Conservation (phyloP, 2,888 invertebrate genomes). For the Eilema depressum region DNA sequence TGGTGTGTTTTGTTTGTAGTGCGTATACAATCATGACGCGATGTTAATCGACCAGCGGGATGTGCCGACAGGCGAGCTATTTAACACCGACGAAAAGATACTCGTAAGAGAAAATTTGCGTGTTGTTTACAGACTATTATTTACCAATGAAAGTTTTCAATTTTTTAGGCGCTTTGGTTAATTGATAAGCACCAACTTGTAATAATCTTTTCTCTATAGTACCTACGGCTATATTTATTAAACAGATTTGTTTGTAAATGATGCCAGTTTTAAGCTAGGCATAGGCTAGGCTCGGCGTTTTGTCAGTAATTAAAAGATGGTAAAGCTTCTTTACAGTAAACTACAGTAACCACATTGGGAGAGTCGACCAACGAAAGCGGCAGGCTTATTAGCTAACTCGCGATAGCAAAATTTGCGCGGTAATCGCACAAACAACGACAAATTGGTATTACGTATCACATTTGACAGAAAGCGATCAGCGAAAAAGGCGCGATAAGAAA, state of each 20-base stretch:
- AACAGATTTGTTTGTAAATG: neutral
- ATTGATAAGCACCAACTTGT: neutral
- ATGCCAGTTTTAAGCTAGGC: neutral
- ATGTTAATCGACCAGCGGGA: constrained; percentile 66
- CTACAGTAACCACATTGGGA: neutral
- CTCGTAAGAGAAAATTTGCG: neutral
- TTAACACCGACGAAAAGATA: constrained; percentile 43
- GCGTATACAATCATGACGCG: constrained; percentile 64
- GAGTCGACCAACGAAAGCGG: neutral
- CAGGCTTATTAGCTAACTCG: too few species aligned
- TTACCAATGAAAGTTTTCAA: too few species aligned
- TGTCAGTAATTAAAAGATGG: neutral
- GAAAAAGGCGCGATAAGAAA: too few species aligned
- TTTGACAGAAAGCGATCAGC: too few species aligned
- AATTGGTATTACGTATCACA: too few species aligned
- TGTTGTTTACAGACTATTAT: neutral
- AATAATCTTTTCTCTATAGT: neutral
- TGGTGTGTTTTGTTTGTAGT: constrained; percentile 68
- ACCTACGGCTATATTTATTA: neutral
- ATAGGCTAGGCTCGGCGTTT: neutral
- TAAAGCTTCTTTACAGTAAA: neutral
- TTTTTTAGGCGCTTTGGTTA: neutral
- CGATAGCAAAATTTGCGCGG: too few species aligned
- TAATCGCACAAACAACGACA: too few species aligned
- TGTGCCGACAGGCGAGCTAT: constrained; percentile 60